Percentiles rank a stretch among this genome's conserved stretches.
Conservation (phyloP, 2,797 vertebrate species). For the Naso thynnoides region DNA sequence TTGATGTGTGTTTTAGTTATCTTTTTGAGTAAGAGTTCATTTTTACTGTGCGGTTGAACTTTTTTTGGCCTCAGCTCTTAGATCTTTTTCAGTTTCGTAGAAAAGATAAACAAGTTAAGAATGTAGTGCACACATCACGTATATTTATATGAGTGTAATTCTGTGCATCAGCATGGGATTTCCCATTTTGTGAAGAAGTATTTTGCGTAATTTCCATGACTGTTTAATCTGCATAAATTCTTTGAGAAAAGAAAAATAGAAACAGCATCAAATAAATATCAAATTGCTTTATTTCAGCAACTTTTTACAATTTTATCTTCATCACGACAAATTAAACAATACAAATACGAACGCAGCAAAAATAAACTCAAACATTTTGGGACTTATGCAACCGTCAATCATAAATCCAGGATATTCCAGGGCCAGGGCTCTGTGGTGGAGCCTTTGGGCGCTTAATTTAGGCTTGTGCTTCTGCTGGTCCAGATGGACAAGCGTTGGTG, state of each 20-base stretch:
- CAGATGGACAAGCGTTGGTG: conserved; percentile 58
- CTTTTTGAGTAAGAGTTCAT: conserved; percentile 36
- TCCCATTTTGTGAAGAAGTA: background rate
- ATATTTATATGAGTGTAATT: conserved; percentile 20
- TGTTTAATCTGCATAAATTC: conserved; percentile 3
- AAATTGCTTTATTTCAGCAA: conserved; percentile 61
- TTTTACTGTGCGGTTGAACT: conserved; percentile 45
- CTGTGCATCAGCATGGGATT: background rate
- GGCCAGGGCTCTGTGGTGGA: conserved; percentile 53
- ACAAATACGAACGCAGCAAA: background rate
- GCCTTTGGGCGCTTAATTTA: conserved; percentile 66
- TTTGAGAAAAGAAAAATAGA: conserved; percentile 29
- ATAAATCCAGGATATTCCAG: conserved; percentile 50
- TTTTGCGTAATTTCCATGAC: background rate
- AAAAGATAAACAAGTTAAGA: conserved; percentile 50
- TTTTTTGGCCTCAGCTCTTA: conserved; percentile 23
- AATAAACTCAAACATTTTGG: background rate
- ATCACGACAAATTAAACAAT: conserved; percentile 2
- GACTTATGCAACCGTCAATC: conserved; percentile 26
- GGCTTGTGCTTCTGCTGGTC: conserved; percentile 41
- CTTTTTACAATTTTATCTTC: conserved; percentile 27
- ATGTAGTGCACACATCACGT: conserved; percentile 24
- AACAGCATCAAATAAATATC: conserved; percentile 24
- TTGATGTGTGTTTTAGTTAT: conserved; percentile 58
- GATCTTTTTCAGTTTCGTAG: conserved; percentile 25